phyloP scores from a whole-genome alignment of 2,888 invertebrate species.

The Arge pagana region DNA sequence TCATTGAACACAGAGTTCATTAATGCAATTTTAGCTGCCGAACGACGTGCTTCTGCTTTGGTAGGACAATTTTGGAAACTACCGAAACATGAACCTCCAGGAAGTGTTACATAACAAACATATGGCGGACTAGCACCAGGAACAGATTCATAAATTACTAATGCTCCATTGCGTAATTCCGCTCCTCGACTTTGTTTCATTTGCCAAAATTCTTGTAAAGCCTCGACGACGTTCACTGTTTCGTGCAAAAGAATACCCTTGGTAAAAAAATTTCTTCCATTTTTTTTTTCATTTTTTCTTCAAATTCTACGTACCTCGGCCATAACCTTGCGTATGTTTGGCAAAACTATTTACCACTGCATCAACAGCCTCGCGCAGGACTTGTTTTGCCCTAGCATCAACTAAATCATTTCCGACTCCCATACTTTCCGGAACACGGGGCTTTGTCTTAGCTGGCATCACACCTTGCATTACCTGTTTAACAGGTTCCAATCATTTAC shows the following conservation, averaged over 20 bases:
- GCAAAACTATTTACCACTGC: conserved; percentile 76
- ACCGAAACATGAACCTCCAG: conserved; percentile 94
- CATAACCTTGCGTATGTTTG: conserved; percentile 73
- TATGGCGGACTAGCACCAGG: conserved; percentile 90
- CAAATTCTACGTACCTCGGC: conserved; percentile 63
- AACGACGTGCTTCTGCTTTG: conserved; percentile 91
- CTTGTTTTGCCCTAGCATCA: conserved; percentile 64
- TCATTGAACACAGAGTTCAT: conserved; percentile 98
- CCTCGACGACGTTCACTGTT: conserved; percentile 93
- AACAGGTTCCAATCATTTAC: conserved; percentile 42
- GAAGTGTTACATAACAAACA: conserved; percentile 92
- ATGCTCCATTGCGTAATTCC: conserved; percentile 83
- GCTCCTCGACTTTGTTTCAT: conserved; percentile 90
- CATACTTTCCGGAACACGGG: conserved; percentile 53
- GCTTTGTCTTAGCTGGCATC: conserved; percentile 56
- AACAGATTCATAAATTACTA: conserved; percentile 94
- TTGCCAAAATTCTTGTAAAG: conserved; percentile 96
- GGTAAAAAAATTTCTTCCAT: not conserved
- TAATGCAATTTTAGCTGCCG: conserved; percentile 92
- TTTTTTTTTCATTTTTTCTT: not conserved
- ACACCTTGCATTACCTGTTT: conserved; percentile 52
- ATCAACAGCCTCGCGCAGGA: conserved; percentile 72
- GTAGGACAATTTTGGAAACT: conserved; percentile 95
- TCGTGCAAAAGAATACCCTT: conserved; percentile 32
- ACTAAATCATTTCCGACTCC: conserved; percentile 57